These are phyloP conservation scores for Malacosoma neustria DNA, from an alignment of 2,888 invertebrate species.

Conservation along the genomic window DNA sequence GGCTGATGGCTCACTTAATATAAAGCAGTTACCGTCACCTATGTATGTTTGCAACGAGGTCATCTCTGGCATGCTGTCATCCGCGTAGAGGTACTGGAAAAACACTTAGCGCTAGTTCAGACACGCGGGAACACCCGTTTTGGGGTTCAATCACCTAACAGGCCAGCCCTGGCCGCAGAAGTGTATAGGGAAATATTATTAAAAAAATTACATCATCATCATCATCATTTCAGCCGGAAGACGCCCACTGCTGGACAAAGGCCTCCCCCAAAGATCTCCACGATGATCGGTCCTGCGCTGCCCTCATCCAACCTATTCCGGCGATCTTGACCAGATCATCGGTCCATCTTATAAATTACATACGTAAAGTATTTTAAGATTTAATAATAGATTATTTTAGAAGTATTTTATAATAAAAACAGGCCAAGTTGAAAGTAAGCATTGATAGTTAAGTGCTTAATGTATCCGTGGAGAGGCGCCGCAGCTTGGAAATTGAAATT, in stretches of 20 bases:
- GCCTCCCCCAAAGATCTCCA: background rate
- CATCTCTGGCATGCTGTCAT: background rate
- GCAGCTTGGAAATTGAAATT: conserved; percentile 55
- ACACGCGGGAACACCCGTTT: too few relatives aligned
- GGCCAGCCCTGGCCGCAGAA: too few relatives aligned
- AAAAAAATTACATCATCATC: too few relatives aligned
- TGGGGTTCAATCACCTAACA: too few relatives aligned
- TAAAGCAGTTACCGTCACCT: too few relatives aligned
- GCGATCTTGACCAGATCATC: too few relatives aligned
- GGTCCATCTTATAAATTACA: too few relatives aligned
- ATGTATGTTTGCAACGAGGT: too few relatives aligned
- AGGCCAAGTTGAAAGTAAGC: conserved; percentile 53
- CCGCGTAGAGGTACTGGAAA: background rate
- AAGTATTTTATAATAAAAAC: conserved; percentile 7
- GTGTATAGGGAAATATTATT: too few relatives aligned
- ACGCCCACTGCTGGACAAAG: background rate
- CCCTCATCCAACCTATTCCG: too few relatives aligned
- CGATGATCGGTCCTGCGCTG: background rate
- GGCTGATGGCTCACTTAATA: background rate
- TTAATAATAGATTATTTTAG: background rate
- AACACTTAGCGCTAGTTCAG: too few relatives aligned
- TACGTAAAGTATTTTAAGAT: background rate
- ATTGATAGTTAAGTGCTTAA: conserved; percentile 72
- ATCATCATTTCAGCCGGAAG: too few relatives aligned
- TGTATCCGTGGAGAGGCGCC: conserved; percentile 60